phyloP scores from a whole-genome alignment of 2,113 vertebrate genomes.

The Pipra filicauda region DNA sequence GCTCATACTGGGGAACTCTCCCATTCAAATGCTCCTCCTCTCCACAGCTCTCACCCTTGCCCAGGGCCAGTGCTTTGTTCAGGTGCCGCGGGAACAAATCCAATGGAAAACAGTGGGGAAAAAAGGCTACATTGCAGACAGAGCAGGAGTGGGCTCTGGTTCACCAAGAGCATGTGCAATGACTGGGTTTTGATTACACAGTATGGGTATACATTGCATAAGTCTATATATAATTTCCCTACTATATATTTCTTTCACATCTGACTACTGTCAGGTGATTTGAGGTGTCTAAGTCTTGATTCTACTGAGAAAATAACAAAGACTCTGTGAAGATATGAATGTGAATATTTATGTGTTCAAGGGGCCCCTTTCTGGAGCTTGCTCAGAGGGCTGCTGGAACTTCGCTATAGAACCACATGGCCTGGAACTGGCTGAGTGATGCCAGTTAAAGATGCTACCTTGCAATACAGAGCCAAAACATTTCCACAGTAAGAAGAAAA shows the following conservation, averaged over 20 bases:
- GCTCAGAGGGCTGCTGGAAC: background rate
- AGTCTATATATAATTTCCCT: background rate
- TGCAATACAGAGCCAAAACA: background rate
- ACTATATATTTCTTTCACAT: background rate
- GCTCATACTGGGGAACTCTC: background rate
- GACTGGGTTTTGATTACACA: rapidly evolving
- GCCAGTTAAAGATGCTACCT: constrained; percentile 11
- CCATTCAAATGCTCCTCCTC: background rate
- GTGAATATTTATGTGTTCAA: background rate
- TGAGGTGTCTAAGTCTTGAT: background rate
- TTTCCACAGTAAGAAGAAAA: constrained; percentile 26
- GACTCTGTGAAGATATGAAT: background rate
- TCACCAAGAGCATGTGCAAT: rapidly evolving
- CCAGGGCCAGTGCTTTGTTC: background rate
- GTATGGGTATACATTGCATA: background rate
- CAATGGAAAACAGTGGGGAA: rapidly evolving
- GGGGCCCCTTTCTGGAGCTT: background rate
- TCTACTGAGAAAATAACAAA: background rate
- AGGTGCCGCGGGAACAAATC: background rate
- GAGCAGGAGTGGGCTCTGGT: background rate
- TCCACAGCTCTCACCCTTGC: rapidly evolving
- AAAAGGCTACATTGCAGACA: rapidly evolving
- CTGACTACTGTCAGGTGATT: background rate
- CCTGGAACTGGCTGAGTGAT: background rate
- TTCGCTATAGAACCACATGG: background rate